Evolutionary conservation across 1,140 invertebrate genomes (phyloP).

Genomic region (Musca vetustissima): DNA sequence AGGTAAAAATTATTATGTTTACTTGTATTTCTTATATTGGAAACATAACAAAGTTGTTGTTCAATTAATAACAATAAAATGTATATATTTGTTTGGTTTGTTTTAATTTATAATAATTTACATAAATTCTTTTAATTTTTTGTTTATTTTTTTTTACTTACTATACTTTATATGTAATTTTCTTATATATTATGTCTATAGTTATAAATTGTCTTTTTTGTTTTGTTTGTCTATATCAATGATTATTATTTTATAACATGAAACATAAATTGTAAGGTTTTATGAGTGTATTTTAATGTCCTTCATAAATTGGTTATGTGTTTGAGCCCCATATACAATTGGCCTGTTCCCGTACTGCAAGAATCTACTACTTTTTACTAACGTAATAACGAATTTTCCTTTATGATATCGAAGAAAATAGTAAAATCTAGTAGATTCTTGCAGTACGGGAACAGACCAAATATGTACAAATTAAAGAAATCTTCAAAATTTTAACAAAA

Average conservation of each 20-base stretch:
- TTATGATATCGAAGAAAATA: no score
- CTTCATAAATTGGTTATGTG: neutral
- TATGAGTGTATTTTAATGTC: neutral
- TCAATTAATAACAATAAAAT: slow-evolving; percentile 18
- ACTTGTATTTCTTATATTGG: slow-evolving; percentile 9
- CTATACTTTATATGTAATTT: neutral
- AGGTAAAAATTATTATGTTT: slow-evolving; percentile 21
- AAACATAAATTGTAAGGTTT: slow-evolving; percentile 3
- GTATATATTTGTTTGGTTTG: neutral
- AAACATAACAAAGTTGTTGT: slow-evolving; percentile 16
- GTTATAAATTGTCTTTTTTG: neutral
- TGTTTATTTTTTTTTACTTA: neutral
- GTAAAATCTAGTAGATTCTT: no score
- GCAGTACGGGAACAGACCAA: no score
- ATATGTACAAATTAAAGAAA: neutral
- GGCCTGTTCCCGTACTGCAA: no score
- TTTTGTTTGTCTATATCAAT: no score
- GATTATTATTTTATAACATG: slow-evolving; percentile 1
- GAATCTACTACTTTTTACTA: no score
- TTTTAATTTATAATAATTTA: slow-evolving; percentile 13
- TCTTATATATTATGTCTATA: neutral
- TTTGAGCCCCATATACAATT: neutral
- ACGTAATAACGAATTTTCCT: no score
- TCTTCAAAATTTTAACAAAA: neutral
- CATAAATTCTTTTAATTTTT: slow-evolving; percentile 15